Base-by-base conservation (phyloP, 2,888 invertebrate genomes). In the Limenitis camilla region DNA sequence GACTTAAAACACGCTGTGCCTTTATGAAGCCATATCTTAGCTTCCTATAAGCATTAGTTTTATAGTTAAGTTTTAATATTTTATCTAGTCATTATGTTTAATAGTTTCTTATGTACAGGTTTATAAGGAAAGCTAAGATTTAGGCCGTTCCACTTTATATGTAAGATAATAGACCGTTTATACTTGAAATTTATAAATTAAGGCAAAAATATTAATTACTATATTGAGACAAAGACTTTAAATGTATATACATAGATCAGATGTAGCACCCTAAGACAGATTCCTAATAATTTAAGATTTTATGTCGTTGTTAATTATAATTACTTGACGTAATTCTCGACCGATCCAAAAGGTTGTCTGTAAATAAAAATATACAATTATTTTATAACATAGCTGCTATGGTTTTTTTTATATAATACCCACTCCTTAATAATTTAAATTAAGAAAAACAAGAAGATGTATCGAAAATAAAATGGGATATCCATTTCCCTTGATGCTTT, bases 1-100 rank as follows among this genome's bases (percentile, higher is more conserved):
- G 80, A 82, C 77, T 75, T 66, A 61, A 71, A 64, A 68, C 65
- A 74, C 76, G 81, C 84, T 84, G 86, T 86, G 86, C 86, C 86
- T 86, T 86, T 81, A 69, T 65, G 61, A 71, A 77, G 71, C 76
- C 76, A 81, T 80, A 71, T 66, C 58, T 68, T 65, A 67, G 74
- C 78, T 80, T 81, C 78, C 77, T 78, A 52, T 73, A 71, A 69
- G 66, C 61, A 59, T 64, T 68, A 74, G 65, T 63, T 63, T 65
- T 68, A 66, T 74, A 69, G 67, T 71, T 73, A 65, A 47, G 59
- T 61, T 69, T 69, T 73, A 73, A 73, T 72, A 58, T 78, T 82
- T 79, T 86, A 76, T 81, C 87, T 87, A 87, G 87, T 87, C 87
- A 86, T 74, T 85, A 78, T 53, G 52, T 64, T 65, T 81, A 79